Base-by-base conservation (phyloP, 2,113 vertebrate genomes). In the Shinisaurus crocodilurus region DNA sequence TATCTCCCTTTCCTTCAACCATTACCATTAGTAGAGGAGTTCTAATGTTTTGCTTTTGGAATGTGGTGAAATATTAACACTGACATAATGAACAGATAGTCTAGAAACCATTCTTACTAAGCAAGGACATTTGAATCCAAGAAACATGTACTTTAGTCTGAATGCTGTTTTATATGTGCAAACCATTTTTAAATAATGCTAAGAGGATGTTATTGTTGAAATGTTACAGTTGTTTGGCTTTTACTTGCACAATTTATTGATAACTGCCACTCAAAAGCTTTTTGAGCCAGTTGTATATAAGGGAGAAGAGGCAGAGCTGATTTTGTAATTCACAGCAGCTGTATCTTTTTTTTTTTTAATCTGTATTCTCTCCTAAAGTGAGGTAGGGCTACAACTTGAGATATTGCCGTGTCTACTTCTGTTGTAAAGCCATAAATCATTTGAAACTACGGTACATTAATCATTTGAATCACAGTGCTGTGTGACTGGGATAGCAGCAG, bases 191-290 rank as follows among this genome's bases (percentile, higher is more conserved):
- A 86, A 48, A 72, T 70, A 85, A 50, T 57, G 1, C 69, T 89
- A 69, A 54, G 43, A 67, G n/a, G 13, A 85, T 1, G 37, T 15
- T 32, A 67, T 25, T 85, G 0, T 67, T 87, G 85, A 69, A 3
- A 9, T 70, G 23, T 16, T 72, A 34, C 75, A 45, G 88, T n/a
- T 32, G 20, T 87, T 87, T 69, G 88, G 34, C 37, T 16, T 93
- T 95, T 90, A 18, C 83, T 82, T 88, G 23, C 27, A 74, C 13
- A 54, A 80, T 80, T 76, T 10, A 76, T 89, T 45, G 32, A 69
- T n/a, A 85, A 87, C 37, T 89, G 54, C 3, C 45, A 6, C 32
- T 80, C 45, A 50, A n/a, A 25, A 13, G 8, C 29, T 50, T 69
- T 12, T 57, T 69, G 32, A 20, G 20, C 76, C 69, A 8, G 60